These are phyloP conservation scores for Bovichtus variegatus DNA, from an alignment of 2,797 vertebrate genomes.

Conservation along the genomic window DNA sequence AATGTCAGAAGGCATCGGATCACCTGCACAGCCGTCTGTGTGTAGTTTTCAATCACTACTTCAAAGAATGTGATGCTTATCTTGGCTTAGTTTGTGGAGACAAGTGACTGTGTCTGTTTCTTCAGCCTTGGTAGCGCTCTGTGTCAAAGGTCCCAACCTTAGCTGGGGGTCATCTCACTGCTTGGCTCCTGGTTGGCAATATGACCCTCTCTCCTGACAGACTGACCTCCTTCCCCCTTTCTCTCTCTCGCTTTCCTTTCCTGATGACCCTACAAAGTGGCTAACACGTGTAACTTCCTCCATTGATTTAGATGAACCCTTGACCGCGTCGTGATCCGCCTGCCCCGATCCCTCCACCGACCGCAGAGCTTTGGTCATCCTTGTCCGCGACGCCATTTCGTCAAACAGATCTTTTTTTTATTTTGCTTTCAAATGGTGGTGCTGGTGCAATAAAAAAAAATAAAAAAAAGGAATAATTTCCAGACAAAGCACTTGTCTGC, in stretches of 20 bases:
- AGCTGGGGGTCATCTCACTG: constrained; percentile 59
- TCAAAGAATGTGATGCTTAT: constrained; percentile 43
- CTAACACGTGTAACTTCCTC: constrained; percentile 62
- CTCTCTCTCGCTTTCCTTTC: constrained; percentile 16
- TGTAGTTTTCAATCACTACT: constrained; percentile 17
- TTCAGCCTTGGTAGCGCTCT: constrained; percentile 20
- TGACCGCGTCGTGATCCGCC: constrained; percentile 17
- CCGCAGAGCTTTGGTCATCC: constrained; percentile 2
- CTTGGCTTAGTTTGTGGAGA: constrained; percentile 21
- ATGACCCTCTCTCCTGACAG: constrained; percentile 51
- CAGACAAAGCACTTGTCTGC: constrained; percentile 80
- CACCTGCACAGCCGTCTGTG: constrained; percentile 24
- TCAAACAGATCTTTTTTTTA: constrained; percentile 48
- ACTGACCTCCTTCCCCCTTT: constrained; percentile 34
- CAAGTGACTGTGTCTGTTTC: constrained; percentile 53
- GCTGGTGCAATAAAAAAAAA: constrained; percentile 54
- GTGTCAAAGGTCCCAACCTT: constrained; percentile 67
- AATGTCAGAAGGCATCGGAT: constrained; percentile 12
- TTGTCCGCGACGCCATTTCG: neutral
- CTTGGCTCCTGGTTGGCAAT: constrained; percentile 48
- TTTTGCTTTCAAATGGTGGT: constrained; percentile 48
- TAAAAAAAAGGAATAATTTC: constrained; percentile 73
- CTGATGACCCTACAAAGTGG: constrained; percentile 56
- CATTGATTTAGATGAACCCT: constrained; percentile 58
- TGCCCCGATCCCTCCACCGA: neutral